Conservation (phyloP, 2,797 vertebrate species). For the Coregonus suidteri region DNA sequence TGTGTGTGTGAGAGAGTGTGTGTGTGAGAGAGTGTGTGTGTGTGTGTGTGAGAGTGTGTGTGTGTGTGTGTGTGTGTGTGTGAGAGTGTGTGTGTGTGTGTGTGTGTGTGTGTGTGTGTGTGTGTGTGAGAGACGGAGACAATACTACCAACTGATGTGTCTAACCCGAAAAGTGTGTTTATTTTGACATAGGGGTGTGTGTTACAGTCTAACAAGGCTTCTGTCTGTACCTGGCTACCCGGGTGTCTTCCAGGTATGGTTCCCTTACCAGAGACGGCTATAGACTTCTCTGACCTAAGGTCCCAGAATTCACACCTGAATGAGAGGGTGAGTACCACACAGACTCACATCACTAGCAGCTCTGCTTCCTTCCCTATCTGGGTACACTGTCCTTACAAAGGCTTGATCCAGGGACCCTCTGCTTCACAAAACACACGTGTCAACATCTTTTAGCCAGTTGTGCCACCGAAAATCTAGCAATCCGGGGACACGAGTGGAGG, state of each 20-base stretch:
- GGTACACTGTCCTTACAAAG: too few relatives aligned
- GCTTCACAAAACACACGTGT: too few relatives aligned
- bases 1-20: slow-evolving; percentile 8
- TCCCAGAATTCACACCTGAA: slow-evolving; percentile 75
- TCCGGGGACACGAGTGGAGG: too few relatives aligned
- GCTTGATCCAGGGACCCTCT: too few relatives aligned
- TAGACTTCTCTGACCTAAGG: slow-evolving; percentile 84
- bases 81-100: slow-evolving; percentile 43
- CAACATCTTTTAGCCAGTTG: too few relatives aligned
- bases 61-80: background rate
- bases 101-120: slow-evolving; percentile 30
- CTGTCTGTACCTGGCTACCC: background rate
- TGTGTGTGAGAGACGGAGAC: background rate
- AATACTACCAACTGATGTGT: background rate
- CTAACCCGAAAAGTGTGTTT: background rate
- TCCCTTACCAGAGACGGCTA: slow-evolving; percentile 79
- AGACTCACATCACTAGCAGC: background rate
- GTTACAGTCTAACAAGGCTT: background rate
- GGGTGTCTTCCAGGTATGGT: slow-evolving; percentile 71
- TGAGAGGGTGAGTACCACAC: slow-evolving; percentile 69
- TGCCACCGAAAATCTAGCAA: too few relatives aligned
- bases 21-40: background rate
- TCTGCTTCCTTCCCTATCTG: too few relatives aligned
- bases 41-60: background rate
- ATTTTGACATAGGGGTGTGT: background rate